Base-by-base conservation (phyloP, 1,140 invertebrate genomes). In the Holcopasites calliopsidis region DNA sequence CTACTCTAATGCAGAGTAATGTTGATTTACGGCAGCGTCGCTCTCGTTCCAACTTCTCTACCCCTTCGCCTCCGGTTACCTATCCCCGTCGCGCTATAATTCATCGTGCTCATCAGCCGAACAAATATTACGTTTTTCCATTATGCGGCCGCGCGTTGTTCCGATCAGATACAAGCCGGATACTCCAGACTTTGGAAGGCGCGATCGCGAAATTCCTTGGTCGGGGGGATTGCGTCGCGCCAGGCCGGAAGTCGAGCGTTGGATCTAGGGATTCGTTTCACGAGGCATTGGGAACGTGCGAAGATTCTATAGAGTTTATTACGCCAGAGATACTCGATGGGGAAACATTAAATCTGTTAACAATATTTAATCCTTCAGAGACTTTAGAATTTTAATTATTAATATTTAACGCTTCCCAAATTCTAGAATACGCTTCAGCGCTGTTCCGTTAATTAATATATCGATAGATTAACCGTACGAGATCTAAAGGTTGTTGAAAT, bases 1-100 rank as follows among this genome's bases (percentile, higher is more conserved):
- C 88, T 82, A 85, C 86, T 87, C 87, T 91, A 91, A 91, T 90
- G 87, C 89, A 89, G 88, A 90, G 87, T 92, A 92, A 92, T 92
- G 89, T 90, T 91, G 91, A 92, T 91, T 91, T 91, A 91, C 88
- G 80, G 38, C 50, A 31, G 78, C 78, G 83, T 81, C 84, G 87
- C 77, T 86, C 85, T 87, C 85, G 73, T 86, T 85, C 83, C 80
- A 71, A 75, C 74, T 40, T 55, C 76, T 57, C 72, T 55, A 80
- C 78, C 61, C 72, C 70, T 28, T 8, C 10, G 16, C 44, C 70
- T 33, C 57, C 71, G 69, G 68, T 77, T 73, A 69, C 73, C 70
- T 84, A 84, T 77, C 71, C 74, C 68, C 77, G 54, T 40, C 42
- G 71, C 70, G 79, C 83, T 83, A 84, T 84, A 86, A 79, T 83